Conservation (phyloP, 30 jellyfish, hydroid and myxozoan species). For the Aurelia coerulea region DNA sequence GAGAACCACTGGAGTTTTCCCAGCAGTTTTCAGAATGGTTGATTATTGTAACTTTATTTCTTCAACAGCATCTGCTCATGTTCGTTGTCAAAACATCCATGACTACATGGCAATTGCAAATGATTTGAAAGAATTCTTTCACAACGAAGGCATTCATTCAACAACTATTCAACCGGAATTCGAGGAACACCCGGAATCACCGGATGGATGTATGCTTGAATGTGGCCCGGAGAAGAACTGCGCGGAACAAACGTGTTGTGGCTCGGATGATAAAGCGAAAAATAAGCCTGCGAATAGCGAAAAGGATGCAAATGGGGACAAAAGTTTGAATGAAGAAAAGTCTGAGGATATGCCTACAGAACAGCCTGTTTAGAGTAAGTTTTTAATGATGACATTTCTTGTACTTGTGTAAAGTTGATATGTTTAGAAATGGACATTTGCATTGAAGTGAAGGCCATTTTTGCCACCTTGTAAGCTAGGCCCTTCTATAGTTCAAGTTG, state of each 20-base stretch:
- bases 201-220: constrained; percentile 70
- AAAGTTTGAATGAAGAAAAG: background rate
- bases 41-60: background rate
- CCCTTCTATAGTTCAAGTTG: too few relatives aligned
- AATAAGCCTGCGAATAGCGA: background rate
- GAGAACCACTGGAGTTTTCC: too few relatives aligned
- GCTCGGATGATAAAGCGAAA: constrained; percentile 35
- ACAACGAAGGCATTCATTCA: constrained; percentile 90
- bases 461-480: too few relatives aligned
- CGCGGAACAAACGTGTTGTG: constrained; percentile 76
- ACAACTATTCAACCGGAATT: constrained; percentile 90
- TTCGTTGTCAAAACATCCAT: constrained; percentile 87
- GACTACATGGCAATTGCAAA: constrained; percentile 83
- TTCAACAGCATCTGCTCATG: constrained; percentile 93
- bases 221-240: constrained; percentile 82
- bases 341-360: too few relatives aligned
- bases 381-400: too few relatives aligned
- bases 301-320: background rate
- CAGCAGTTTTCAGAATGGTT: too few relatives aligned
- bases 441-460: too few relatives aligned
- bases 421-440: too few relatives aligned
- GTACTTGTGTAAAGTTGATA: too few relatives aligned
- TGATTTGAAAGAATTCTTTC: constrained; percentile 86
- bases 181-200: constrained; percentile 72
- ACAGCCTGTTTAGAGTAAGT: too few relatives aligned